phyloP scores from a whole-genome alignment of 2,888 invertebrate genomes.

The Torymus tubicola region DNA sequence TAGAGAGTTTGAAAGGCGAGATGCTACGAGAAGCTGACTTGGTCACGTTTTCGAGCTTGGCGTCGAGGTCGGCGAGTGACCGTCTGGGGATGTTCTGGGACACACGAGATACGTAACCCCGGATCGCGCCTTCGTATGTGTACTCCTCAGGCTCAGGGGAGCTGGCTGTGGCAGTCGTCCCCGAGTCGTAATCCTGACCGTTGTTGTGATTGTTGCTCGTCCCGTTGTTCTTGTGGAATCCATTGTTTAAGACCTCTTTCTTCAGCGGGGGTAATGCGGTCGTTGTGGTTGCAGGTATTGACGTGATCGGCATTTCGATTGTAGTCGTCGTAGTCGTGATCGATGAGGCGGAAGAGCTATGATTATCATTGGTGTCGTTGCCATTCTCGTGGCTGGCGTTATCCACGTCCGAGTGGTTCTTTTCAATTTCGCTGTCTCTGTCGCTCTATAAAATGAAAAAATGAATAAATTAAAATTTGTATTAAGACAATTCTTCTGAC shows the following conservation, averaged over 20 bases:
- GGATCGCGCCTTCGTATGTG: constrained; percentile 92
- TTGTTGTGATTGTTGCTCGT: constrained; percentile 65
- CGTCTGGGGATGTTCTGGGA: constrained; percentile 74
- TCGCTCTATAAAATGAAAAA: constrained; percentile 70
- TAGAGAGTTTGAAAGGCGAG: constrained; percentile 66
- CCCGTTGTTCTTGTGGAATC: constrained; percentile 65
- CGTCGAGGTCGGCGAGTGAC: constrained; percentile 67
- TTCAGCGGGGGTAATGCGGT: constrained; percentile 32
- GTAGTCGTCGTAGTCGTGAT: constrained; percentile 69
- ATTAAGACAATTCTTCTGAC: neutral
- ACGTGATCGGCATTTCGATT: too few species aligned
- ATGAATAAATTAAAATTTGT: neutral
- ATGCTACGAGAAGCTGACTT: constrained; percentile 58
- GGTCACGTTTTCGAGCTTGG: constrained; percentile 64
- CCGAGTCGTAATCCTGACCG: constrained; percentile 81
- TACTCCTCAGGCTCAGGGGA: constrained; percentile 87
- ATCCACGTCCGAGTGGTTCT: constrained; percentile 73
- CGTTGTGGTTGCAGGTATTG: constrained; percentile 11
- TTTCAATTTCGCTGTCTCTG: constrained; percentile 74
- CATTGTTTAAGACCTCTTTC: constrained; percentile 62
- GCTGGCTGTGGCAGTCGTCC: constrained; percentile 83
- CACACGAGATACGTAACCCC: constrained; percentile 89
- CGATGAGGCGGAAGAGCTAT: constrained; percentile 70
- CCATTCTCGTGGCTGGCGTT: constrained; percentile 64
- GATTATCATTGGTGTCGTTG: constrained; percentile 47